Evolutionary conservation across 2,113 vertebrate species (phyloP), one percentile per base, ranked within the genome.

Genomic region (Halichoeres trimaculatus): DNA sequence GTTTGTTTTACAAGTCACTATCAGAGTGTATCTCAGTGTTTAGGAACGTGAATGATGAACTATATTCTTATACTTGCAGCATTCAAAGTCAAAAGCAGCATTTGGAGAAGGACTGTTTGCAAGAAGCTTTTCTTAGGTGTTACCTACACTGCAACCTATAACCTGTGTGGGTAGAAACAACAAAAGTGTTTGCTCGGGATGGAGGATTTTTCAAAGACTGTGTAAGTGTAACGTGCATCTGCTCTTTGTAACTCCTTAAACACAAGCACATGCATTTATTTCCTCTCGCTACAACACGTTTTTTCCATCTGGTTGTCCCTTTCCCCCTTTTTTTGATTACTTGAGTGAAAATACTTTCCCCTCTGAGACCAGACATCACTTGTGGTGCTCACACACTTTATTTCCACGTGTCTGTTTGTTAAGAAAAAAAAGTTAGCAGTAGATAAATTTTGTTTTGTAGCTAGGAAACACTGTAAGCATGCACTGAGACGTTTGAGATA

Each of bases 221-320:
- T 68, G 57, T 71, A 53, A 83, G 63, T 56, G 64, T 48, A 51
- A 60, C 51, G 36, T 35, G 20, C 68, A 76, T 81, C 62, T 81
- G 74, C 59, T 52, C n/a, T 55, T 35, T 58, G 53, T 48, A 68
- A 77, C 78, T 70, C 53, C 65, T 70, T 74, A 85, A 85, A 69
- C 43, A 35, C 45, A 81, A 85, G 36, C 83, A 81, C 78, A 88
- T 76, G 80, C 45, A 74, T 85, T 41, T 47, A 36, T 75, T 72
- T 78, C 57, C 48, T 61, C 53, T 72, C 3, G 38, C 76, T 17
- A 24, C 68, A 64, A 74, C 68, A 79, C 55, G 43, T 85, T 71
- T 80, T 73, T 78, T 62, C 75, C 60, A 77, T 51, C 43, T 12
- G 17, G 22, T 45, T 50, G n/a, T 22, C 61, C 36, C 64, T 22